Base-by-base conservation (phyloP, 2,113 vertebrate species). In the Asarcornis scutulata region DNA sequence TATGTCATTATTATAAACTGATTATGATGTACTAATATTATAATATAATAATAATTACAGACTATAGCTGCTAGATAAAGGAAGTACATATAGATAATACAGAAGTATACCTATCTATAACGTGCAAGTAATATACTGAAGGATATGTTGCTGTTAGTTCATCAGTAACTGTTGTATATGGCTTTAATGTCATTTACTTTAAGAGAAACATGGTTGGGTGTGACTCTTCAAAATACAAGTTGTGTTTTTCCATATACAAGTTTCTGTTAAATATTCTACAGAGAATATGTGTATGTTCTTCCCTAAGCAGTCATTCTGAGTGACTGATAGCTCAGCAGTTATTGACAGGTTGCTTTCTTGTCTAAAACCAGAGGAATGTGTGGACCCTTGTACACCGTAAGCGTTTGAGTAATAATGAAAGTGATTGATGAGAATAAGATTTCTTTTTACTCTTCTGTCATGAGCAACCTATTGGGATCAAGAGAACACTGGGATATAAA, bases 341-440 rank as follows among this genome's bases (percentile, higher is more conserved):
- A 93, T 56, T 95, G 87, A 85, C 80, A 93, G 38, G 59, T 83
- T 83, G 55, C 77, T 93, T 94, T 83, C 78, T 74, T 80, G 62
- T 85, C 85, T 95, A 82, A 94, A 91, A 90, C 56, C 50, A 86
- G 81, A 75, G 71, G 34, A 91, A 77, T 75, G n/a, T 68, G 85
- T 79, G 59, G 36, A 82, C 89, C 81, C 63, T 56, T 91, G 67
- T 68, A 66, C 80, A 66, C 88, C 94, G 91, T 7, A 25, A 67
- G 69, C 83, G 93, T 83, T 76, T 38, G 59, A 87, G 63, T 60
- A 95, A 66, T 73, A 87, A 82, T 11, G 29, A 72, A 85, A 86
- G 62, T 90, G 66, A 95, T 46, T 96, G 92, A 92, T 97, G 90
- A 92, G 83, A 63, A 94, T 91, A 89, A 92, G 77, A 78, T 88